A percentile compares a stretch with the other conserved stretches of the same genome.
phyloP scores from a whole-genome alignment of 1,140 invertebrate genomes.

The Steinernema khuongi region DNA sequence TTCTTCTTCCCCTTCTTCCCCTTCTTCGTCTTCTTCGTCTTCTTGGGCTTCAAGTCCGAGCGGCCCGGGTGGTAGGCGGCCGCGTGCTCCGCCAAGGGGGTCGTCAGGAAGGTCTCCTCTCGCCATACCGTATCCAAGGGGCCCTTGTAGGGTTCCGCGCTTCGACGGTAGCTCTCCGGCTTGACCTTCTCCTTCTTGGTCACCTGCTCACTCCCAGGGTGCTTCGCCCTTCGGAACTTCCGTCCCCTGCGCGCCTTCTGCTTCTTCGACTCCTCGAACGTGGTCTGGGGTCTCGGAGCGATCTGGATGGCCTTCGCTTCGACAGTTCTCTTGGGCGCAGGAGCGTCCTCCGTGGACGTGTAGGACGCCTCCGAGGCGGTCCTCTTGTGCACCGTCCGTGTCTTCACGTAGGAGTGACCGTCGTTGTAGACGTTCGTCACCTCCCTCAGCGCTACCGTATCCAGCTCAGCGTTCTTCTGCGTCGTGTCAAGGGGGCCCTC shows the following conservation, averaged over 20 bases:
- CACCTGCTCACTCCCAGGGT: neutral
- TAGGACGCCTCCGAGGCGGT: constrained; percentile 14
- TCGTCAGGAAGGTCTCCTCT: neutral
- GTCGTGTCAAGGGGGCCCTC: constrained; percentile 21
- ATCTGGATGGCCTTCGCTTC: constrained; percentile 10
- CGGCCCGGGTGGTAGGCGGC: constrained; percentile 18
- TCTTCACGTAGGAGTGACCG: neutral
- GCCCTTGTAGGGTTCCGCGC: constrained; percentile 14
- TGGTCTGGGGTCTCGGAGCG: neutral
- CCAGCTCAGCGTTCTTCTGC: neutral
- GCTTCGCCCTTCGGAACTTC: neutral
- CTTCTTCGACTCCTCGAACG: constrained; percentile 12
- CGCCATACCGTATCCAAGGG: constrained; percentile 3
- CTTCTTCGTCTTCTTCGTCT: constrained; percentile 27
- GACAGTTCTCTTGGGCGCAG: neutral
- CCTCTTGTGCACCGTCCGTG: neutral
- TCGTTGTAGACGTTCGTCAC: constrained; percentile 22
- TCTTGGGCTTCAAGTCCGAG: constrained; percentile 24
- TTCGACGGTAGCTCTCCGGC: neutral
- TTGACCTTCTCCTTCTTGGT: constrained; percentile 22
- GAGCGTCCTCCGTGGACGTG: constrained; percentile 1
- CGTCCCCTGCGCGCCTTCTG: constrained; percentile 3
- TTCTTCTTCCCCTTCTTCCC: neutral
- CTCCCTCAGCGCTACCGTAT: neutral
- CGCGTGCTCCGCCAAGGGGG: constrained; percentile 3